Base-by-base conservation (phyloP, 2,888 invertebrate genomes). In the Celastrina argiolus region DNA sequence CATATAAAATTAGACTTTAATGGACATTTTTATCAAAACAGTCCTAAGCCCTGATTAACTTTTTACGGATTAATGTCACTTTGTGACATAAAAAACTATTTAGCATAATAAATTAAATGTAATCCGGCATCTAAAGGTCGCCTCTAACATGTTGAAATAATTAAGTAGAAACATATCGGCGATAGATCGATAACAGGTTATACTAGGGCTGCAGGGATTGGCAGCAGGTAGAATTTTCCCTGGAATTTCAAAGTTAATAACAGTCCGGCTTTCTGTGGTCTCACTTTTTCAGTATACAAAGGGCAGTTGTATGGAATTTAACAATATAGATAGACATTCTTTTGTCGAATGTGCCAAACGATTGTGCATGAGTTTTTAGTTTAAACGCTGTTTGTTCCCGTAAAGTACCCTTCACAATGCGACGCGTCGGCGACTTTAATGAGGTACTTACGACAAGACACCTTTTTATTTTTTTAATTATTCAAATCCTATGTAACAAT, bases 161-260 rank as follows among this genome's bases (percentile, higher is more conserved):
- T 66, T 66, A 59, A 66, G 58, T 42, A 7, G 31, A 59, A 59
- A 88, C 87, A 87, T 89, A 88, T 85, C 81, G 81, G 75, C 80
- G 80, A 80, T 82, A 80, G 80, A 78, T 73, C 81, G 85, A 87
- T 88, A 84, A 79, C 86, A 88, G 87, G 88, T n/a, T n/a, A n/a
- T 87, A 87, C 77, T 74, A 70, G 74, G 69, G 71, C 73, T 71
- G 68, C 42, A 64, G 71, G 45, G 75, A 77, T 73, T 81, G 85
- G 86, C 88, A 84, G 79, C 87, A 88, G 87, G 88, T 87, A 88
- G 18, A 76, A 75, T 81, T 81, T 84, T 84, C 83, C 79, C 81
- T 81, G 80, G 81, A 84, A 82, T 80, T 81, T 76, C 75, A 78
- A 74, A 74, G 72, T 77, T 79, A 77, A 77, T 73, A 71, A 74